Percentiles rank a stretch among this genome's conserved stretches.
These are phyloP conservation scores for Odontothrips loti DNA, from an alignment of 2,888 invertebrate genomes.

Conservation along the genomic window DNA sequence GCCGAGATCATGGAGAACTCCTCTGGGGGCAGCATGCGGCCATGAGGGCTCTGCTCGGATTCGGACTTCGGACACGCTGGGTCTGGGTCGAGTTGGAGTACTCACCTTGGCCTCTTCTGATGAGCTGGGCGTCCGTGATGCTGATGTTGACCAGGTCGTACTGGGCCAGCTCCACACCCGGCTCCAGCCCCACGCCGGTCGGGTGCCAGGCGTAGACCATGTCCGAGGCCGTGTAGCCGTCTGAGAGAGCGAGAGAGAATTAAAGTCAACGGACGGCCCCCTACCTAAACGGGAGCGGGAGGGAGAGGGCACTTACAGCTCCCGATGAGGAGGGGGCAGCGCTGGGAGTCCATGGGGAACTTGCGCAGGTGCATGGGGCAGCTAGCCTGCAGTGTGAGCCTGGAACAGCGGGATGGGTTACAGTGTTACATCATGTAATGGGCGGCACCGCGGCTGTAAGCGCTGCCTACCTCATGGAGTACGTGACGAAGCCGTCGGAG, in stretches of 20 bases:
- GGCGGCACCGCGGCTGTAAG: no score
- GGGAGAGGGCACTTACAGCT: slow-evolving; percentile 45
- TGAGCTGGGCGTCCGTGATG: slow-evolving; percentile 44
- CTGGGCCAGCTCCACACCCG: slow-evolving; percentile 54
- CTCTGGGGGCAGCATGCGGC: slow-evolving; percentile 37
- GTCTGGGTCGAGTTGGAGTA: neutral
- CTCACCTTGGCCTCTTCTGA: slow-evolving; percentile 34
- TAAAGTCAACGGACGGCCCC: neutral
- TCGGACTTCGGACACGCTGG: no score
- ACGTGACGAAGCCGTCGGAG: slow-evolving; percentile 84
- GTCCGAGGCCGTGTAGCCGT: slow-evolving; percentile 56
- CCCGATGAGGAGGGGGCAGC: slow-evolving; percentile 50
- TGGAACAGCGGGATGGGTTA: no score
- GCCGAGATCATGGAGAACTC: slow-evolving; percentile 44
- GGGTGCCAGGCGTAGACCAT: slow-evolving; percentile 53
- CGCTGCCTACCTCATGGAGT: slow-evolving; percentile 77
- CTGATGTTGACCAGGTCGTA: slow-evolving; percentile 55
- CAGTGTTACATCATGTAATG: no score
- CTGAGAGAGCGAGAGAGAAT: slow-evolving; percentile 42
- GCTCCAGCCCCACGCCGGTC: slow-evolving; percentile 51
- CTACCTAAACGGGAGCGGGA: neutral
- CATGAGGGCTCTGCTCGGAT: no score
- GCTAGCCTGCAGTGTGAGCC: slow-evolving; percentile 50
- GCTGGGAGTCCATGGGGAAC: slow-evolving; percentile 52
- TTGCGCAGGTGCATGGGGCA: slow-evolving; percentile 52